A percentile compares a stretch with the other conserved stretches of the same genome.
phyloP scores from a whole-genome alignment of 2,888 invertebrate species.

The Diadegma fenestrale region DNA sequence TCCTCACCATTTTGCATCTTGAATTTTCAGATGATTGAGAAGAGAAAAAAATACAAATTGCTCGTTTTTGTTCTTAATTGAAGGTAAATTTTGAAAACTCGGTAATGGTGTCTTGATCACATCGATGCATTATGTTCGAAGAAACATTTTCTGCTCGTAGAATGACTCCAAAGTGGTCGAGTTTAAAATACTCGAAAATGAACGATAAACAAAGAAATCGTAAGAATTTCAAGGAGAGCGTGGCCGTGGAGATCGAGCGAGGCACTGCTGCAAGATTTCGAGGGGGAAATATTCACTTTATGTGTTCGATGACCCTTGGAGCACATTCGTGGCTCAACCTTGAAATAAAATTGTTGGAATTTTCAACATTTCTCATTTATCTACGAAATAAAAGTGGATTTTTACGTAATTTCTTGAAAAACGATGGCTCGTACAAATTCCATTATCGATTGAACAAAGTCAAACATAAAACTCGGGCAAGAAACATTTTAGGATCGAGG shows the following conservation, averaged over 20 bases:
- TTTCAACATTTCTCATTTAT: not conserved
- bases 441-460: not conserved
- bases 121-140: not conserved
- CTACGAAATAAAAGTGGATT: not conserved
- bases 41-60: not conserved
- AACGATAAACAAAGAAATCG: constrained; percentile 23
- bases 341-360: constrained; percentile 18
- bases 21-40: too few species aligned
- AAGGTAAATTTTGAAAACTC: not conserved
- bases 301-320: constrained; percentile 46
- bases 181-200: constrained; percentile 32
- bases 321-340: constrained; percentile 9
- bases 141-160: constrained; percentile 2
- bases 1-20: too few species aligned
- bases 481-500: not conserved
- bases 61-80: not conserved
- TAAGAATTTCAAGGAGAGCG: constrained; percentile 58
- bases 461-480: not conserved
- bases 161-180: constrained; percentile 4
- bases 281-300: constrained; percentile 7
- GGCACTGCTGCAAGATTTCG: constrained; percentile 20
- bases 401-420: not conserved
- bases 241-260: constrained; percentile 37
- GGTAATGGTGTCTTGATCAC: not conserved
- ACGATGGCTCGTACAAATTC: not conserved